phyloP scores from a whole-genome alignment of 2,113 vertebrate genomes.

The Scopus umbretta region DNA sequence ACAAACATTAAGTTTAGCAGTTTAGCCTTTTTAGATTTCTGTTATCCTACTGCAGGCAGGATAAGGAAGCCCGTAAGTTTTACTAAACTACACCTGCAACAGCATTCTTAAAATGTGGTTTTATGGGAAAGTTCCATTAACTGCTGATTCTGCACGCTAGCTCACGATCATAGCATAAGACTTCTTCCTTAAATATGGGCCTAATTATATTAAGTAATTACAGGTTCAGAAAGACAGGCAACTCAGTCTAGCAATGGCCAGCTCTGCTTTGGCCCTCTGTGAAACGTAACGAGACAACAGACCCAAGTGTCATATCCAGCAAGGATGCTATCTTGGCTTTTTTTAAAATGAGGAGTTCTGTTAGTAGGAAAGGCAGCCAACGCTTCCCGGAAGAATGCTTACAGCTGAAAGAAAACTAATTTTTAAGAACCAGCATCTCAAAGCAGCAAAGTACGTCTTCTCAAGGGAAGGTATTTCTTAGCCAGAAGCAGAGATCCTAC shows the following conservation, averaged over 20 bases:
- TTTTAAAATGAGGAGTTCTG: background rate
- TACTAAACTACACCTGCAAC: background rate
- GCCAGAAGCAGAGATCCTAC: background rate
- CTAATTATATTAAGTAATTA: background rate
- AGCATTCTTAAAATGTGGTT: background rate
- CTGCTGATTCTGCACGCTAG: background rate
- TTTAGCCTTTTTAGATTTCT: background rate
- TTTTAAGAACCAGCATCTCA: background rate
- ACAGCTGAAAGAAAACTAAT: background rate
- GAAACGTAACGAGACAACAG: background rate
- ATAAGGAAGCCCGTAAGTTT: background rate
- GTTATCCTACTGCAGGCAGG: background rate
- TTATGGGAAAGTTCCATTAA: background rate
- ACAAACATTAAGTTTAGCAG: background rate
- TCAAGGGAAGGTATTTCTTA: background rate
- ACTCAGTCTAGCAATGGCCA: background rate
- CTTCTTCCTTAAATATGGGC: background rate
- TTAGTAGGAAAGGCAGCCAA: background rate
- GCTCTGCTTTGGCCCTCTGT: background rate
- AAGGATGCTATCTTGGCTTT: background rate
- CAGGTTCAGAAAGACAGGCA: background rate
- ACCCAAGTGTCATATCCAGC: background rate
- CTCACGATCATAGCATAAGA: background rate
- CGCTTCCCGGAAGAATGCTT: background rate
- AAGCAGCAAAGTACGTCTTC: background rate